A percentile compares a stretch with the other conserved stretches of the same genome.
Evolutionary conservation across 2,797 vertebrate species (phyloP).

Genomic region (Artibeus lituratus): DNA sequence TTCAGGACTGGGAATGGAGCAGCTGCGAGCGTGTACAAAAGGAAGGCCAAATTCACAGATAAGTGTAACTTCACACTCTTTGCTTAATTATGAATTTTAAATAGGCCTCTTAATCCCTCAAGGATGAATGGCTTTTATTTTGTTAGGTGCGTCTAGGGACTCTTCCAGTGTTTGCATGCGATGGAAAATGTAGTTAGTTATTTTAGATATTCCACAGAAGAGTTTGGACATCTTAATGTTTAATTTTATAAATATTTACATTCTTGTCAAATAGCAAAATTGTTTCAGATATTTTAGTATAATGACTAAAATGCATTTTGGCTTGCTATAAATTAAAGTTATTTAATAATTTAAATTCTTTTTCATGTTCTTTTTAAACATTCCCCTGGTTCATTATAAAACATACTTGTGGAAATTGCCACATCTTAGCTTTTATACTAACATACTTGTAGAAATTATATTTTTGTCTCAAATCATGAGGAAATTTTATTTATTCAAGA

Average conservation of each 20-base stretch:
- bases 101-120: background rate
- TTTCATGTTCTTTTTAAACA: conserved; percentile 37
- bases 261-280: conserved; percentile 34
- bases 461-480: conserved; percentile 9
- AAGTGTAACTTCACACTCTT: conserved; percentile 51
- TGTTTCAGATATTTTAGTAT: conserved; percentile 30
- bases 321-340: conserved; percentile 37
- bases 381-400: background rate
- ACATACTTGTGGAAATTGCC: background rate
- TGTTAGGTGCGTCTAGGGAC: conserved; percentile 24
- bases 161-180: background rate
- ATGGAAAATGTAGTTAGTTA: background rate
- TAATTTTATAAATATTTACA: conserved; percentile 1
- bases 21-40: background rate
- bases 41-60: conserved; percentile 34
- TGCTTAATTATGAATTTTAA: conserved; percentile 50
- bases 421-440: background rate
- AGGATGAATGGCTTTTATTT: conserved; percentile 29
- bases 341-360: background rate
- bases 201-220: conserved; percentile 22
- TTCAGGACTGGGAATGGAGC: background rate
- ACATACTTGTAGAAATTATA: conserved; percentile 1
- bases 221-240: conserved; percentile 20
- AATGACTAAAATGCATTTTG: conserved; percentile 34
- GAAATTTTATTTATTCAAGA: conserved; percentile 28